Conservation (phyloP, 2,888 invertebrate species). For the Noctua janthe region DNA sequence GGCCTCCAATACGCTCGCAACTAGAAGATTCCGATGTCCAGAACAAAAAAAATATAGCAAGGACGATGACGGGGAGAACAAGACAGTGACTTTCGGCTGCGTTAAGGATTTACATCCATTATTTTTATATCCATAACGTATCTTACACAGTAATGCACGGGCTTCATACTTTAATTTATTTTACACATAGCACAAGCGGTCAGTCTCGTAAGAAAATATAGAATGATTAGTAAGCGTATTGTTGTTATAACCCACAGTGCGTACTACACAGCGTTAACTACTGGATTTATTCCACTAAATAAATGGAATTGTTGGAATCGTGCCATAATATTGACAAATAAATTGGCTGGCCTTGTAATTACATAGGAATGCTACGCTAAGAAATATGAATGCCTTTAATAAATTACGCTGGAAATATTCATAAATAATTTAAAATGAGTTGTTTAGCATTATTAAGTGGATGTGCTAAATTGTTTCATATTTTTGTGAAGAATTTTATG, state of each 20-base stretch:
- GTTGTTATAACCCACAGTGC: constrained; percentile 47
- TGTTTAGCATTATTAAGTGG: constrained; percentile 42
- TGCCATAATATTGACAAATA: constrained; percentile 78
- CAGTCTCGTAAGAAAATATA: constrained; percentile 50
- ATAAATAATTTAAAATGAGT: constrained; percentile 57
- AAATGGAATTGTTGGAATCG: constrained; percentile 76
- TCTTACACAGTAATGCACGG: background rate
- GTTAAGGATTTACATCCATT: background rate
- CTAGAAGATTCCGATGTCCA: background rate
- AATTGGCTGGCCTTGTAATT: constrained; percentile 66
- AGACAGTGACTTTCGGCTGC: background rate
- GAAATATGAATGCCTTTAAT: constrained; percentile 63
- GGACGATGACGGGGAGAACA: too few species aligned
- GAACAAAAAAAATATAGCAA: background rate
- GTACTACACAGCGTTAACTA: constrained; percentile 49
- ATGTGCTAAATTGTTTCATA: constrained; percentile 42
- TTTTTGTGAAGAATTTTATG: constrained; percentile 14
- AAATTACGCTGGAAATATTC: constrained; percentile 54
- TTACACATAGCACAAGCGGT: constrained; percentile 22
- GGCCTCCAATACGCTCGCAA: too few species aligned
- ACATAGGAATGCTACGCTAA: constrained; percentile 61
- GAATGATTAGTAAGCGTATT: constrained; percentile 26
- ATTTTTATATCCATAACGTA: background rate
- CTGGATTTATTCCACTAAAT: constrained; percentile 62
- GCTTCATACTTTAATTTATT: constrained; percentile 35